phyloP scores from a whole-genome alignment of 1,140 invertebrate genomes.

The Bombyx mori region DNA sequence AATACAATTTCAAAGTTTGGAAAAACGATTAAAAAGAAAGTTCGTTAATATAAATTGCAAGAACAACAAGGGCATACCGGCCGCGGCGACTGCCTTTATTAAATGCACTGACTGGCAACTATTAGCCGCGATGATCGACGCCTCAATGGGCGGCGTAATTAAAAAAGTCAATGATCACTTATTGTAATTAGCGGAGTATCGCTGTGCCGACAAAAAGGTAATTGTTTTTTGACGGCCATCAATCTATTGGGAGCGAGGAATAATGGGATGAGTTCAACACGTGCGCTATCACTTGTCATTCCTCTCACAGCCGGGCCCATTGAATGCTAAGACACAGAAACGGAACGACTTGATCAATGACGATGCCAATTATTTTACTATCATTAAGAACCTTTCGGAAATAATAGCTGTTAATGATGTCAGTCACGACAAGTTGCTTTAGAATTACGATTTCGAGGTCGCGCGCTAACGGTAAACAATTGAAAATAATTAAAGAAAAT shows the following conservation, averaged over 20 bases:
- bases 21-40: conserved; percentile 2
- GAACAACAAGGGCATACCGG: conserved; percentile 51
- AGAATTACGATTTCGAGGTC: no score
- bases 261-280: conserved; percentile 27
- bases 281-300: conserved; percentile 20
- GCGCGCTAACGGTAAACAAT: no score
- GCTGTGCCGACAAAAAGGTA: conserved; percentile 54
- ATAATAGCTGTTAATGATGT: no score
- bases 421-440: no score
- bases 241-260: conserved; percentile 29
- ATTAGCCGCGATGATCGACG: conserved; percentile 53
- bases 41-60: conserved; percentile 38
- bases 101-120: conserved; percentile 63
- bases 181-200: conserved; percentile 65
- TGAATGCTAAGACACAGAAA: conserved; percentile 3
- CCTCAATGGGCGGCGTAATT: conserved; percentile 61
- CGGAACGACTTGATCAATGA: conserved; percentile 8
- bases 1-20: background rate
- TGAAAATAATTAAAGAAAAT: no score
- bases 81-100: conserved; percentile 38
- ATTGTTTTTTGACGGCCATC: conserved; percentile 61
- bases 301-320: conserved; percentile 9
- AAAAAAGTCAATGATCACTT: conserved; percentile 68
- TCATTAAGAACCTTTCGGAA: no score
- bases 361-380: conserved; percentile 12